Conservation (phyloP, 2,797 vertebrate species). For the Macropus fuliginosus region DNA sequence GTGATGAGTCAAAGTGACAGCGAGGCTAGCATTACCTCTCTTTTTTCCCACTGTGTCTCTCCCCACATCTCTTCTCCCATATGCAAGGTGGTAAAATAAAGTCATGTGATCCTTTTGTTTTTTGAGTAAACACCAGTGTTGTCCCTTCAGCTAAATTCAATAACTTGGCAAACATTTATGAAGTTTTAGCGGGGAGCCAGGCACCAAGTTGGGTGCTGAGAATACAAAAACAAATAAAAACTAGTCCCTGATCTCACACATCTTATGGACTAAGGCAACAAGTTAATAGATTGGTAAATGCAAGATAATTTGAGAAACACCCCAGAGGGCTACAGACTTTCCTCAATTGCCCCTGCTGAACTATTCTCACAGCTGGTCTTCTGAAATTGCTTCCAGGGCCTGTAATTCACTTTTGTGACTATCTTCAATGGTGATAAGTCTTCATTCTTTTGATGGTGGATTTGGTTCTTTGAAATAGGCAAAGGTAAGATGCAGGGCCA, state of each 20-base stretch:
- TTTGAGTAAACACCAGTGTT: not conserved
- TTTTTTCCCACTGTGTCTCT: not conserved
- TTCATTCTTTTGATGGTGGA: not conserved
- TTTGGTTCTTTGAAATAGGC: not conserved
- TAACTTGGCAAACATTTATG: not conserved
- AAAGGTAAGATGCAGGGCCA: not conserved
- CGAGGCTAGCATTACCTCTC: not conserved
- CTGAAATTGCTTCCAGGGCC: not conserved
- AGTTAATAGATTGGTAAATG: not conserved
- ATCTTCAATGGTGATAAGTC: not conserved
- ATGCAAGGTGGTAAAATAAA: not conserved
- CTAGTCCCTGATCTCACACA: not conserved
- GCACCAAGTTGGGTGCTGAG: not conserved
- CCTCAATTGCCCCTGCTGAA: not conserved
- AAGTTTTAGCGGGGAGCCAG: not conserved
- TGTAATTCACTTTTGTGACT: not conserved
- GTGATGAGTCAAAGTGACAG: not conserved
- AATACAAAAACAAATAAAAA: not conserved
- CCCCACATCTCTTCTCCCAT: not conserved
- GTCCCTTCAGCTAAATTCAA: not conserved
- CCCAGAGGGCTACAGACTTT: not conserved
- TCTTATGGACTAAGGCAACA: not conserved
- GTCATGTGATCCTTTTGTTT: not conserved
- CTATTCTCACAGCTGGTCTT: not conserved
- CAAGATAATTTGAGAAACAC: not conserved